A percentile compares a stretch with the other conserved stretches of the same genome.
phyloP scores from a whole-genome alignment of 1,140 invertebrate species.

The Agrypnia vestita region DNA sequence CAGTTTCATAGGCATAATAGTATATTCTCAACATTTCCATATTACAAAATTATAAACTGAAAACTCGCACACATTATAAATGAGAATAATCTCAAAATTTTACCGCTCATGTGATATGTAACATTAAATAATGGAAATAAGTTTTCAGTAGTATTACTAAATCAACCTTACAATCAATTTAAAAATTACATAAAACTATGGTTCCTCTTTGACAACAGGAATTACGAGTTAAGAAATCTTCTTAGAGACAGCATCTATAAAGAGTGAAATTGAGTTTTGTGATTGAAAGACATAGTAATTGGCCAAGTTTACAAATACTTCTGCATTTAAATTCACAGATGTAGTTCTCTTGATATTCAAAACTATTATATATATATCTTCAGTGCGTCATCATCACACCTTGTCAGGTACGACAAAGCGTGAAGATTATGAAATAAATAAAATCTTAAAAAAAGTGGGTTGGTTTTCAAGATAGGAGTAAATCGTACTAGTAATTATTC shows the following conservation, averaged over 20 bases:
- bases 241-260: too few species aligned
- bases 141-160: slow-evolving; percentile 23
- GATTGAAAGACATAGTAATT: not conserved
- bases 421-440: slow-evolving; percentile 24
- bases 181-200: not conserved
- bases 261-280: too few species aligned
- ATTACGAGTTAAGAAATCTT: slow-evolving; percentile 9
- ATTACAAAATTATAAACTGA: slow-evolving; percentile 20
- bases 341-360: not conserved
- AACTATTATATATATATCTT: not conserved
- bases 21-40: not conserved
- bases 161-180: slow-evolving; percentile 9
- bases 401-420: slow-evolving; percentile 38
- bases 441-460: too few species aligned
- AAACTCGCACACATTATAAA: not conserved
- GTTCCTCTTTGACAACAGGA: slow-evolving; percentile 14
- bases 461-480: too few species aligned
- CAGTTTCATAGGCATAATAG: slow-evolving; percentile 36
- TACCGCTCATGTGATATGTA: slow-evolving; percentile 10
- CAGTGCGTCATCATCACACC: slow-evolving; percentile 28
- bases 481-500: too few species aligned
- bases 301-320: not conserved
- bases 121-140: slow-evolving; percentile 22
- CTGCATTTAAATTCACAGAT: slow-evolving; percentile 1
- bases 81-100: not conserved